These are phyloP conservation scores for Noturus placidus DNA, from an alignment of 2,113 vertebrate species.

Conservation along the genomic window DNA sequence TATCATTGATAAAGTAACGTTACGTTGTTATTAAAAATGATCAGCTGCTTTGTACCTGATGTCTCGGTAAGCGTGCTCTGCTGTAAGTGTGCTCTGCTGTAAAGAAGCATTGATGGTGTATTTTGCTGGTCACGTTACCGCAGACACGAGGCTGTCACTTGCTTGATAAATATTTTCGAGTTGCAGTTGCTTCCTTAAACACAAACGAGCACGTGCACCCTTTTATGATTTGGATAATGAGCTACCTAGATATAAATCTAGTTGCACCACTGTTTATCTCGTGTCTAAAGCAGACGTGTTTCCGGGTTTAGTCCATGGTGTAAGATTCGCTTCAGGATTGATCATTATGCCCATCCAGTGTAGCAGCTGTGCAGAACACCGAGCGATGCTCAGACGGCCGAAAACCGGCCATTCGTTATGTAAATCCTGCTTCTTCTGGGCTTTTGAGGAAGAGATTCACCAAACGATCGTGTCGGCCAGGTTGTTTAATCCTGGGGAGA, in stretches of 20 bases:
- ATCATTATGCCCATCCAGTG: constrained; percentile 74
- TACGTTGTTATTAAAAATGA: neutral
- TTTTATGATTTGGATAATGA: neutral
- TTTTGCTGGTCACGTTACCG: neutral
- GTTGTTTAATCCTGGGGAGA: constrained; percentile 76
- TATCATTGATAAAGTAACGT: neutral
- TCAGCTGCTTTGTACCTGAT: neutral
- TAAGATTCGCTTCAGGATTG: neutral
- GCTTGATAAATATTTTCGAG: neutral
- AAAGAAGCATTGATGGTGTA: neutral
- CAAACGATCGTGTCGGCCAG: constrained; percentile 72
- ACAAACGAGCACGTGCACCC: neutral
- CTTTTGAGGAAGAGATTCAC: constrained; percentile 86
- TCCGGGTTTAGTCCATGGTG: neutral
- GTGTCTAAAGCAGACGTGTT: neutral
- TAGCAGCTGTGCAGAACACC: constrained; percentile 70
- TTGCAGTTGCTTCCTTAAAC: neutral
- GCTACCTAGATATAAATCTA: neutral
- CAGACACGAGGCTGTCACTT: neutral
- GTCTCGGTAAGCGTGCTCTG: neutral
- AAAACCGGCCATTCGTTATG: constrained; percentile 79
- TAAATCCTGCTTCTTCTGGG: constrained; percentile 80
- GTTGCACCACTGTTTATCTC: neutral
- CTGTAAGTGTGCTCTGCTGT: neutral
- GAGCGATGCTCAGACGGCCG: constrained; percentile 70